Conservation (phyloP, 2,888 invertebrate genomes). For the Polymixis flavicincta region DNA sequence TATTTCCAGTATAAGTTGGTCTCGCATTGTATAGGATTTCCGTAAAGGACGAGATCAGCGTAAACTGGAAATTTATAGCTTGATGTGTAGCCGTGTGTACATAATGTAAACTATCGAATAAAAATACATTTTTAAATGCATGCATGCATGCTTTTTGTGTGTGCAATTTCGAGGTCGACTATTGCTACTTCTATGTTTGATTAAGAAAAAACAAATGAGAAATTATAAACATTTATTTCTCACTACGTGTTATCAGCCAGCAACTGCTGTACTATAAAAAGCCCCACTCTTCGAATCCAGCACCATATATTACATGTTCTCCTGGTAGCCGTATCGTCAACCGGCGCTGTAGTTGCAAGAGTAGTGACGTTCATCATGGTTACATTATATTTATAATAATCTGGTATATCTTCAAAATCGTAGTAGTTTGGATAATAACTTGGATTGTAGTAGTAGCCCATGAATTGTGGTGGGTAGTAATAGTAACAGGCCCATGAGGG, state of each 20-base stretch:
- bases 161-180: neutral
- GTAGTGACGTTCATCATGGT: constrained; percentile 31
- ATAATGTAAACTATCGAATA: too few relatives aligned
- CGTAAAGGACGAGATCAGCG: too few relatives aligned
- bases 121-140: too few relatives aligned
- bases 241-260: constrained; percentile 73
- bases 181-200: neutral
- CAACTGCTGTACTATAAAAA: constrained; percentile 79
- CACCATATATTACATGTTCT: constrained; percentile 77
- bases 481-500: constrained; percentile 26
- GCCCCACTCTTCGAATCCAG: constrained; percentile 76
- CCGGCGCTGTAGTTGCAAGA: neutral
- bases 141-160: too few relatives aligned
- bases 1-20: too few relatives aligned
- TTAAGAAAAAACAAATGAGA: neutral
- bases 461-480: constrained; percentile 53
- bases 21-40: too few relatives aligned
- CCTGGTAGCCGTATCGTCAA: constrained; percentile 25
- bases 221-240: neutral
- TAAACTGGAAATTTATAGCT: too few relatives aligned
- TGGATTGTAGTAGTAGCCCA: constrained; percentile 56
- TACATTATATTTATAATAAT: constrained; percentile 3
- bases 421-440: constrained; percentile 50
- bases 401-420: constrained; percentile 45
- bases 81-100: too few relatives aligned